These are phyloP conservation scores for Popillia japonica DNA, from an alignment of 1,140 invertebrate species.

Conservation along the genomic window DNA sequence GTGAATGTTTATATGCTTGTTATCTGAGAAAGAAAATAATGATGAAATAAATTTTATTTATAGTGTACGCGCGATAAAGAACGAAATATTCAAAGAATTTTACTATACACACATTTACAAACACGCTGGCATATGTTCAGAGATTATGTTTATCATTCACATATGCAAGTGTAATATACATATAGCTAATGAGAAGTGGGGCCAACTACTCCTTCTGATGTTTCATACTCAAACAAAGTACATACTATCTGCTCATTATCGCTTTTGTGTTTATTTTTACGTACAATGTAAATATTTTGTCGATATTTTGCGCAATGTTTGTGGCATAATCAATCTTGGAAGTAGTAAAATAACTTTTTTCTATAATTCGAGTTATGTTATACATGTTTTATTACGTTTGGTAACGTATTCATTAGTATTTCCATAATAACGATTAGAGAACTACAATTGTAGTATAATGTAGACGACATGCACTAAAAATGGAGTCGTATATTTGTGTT, in stretches of 20 bases:
- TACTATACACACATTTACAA: neutral
- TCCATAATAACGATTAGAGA: neutral
- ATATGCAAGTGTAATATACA: neutral
- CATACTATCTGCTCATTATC: conserved; percentile 6
- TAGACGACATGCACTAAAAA: neutral
- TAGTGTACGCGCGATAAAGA: neutral
- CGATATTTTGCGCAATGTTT: neutral
- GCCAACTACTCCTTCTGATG: neutral
- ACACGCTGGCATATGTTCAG: neutral
- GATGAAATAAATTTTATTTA: conserved; percentile 20
- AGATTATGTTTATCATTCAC: conserved; percentile 12
- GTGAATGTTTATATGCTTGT: neutral
- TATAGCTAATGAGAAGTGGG: no score
- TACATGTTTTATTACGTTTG: neutral
- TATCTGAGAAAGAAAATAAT: no score
- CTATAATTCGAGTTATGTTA: neutral
- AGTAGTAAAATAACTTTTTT: neutral
- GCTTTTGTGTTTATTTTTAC: neutral
- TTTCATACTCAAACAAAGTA: neutral
- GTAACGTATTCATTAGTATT: neutral
- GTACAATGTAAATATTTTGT: conserved; percentile 10
- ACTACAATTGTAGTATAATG: neutral
- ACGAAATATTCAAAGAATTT: conserved; percentile 17
- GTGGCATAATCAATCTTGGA: neutral
- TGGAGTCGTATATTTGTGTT: neutral